Conservation (phyloP, 2,797 vertebrate species). For the Acestrorhynchus altus region DNA sequence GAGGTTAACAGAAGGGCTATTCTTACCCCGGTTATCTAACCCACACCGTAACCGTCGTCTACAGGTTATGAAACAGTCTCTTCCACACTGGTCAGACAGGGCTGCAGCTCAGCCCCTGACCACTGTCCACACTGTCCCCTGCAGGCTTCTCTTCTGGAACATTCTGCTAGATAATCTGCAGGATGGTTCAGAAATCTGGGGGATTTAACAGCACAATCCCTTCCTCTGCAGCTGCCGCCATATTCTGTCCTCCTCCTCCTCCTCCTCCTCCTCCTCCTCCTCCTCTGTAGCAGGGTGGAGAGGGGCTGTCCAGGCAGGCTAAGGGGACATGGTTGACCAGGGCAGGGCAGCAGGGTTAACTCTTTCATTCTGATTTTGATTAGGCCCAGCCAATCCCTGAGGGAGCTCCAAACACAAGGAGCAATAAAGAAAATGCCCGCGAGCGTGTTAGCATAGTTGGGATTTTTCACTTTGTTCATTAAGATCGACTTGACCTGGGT, state of each 20-base stretch:
- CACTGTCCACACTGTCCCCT: too few species aligned
- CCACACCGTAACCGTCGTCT: too few species aligned
- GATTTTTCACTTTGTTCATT: slow-evolving; percentile 49
- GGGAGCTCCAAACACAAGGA: slow-evolving; percentile 30
- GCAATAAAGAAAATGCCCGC: slow-evolving; percentile 40
- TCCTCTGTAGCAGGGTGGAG: slow-evolving; percentile 29
- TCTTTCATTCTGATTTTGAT: slow-evolving; percentile 57
- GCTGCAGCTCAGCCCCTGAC: not conserved
- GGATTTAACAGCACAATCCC: slow-evolving; percentile 54
- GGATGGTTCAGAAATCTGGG: slow-evolving; percentile 31
- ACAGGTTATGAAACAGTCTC: slow-evolving; percentile 1
- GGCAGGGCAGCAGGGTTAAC: slow-evolving; percentile 57
- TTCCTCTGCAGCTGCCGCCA: slow-evolving; percentile 57
- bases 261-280: slow-evolving; percentile 36
- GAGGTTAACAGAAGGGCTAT: slow-evolving; percentile 38
- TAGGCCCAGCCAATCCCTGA: slow-evolving; percentile 42
- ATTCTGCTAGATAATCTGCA: not conserved
- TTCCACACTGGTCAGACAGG: too few species aligned
- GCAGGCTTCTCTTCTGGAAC: not conserved
- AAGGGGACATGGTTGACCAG: slow-evolving; percentile 50
- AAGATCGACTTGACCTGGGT: slow-evolving; percentile 49
- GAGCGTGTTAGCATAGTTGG: slow-evolving; percentile 42
- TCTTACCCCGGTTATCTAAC: slow-evolving; percentile 40
- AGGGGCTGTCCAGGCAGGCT: slow-evolving; percentile 27
- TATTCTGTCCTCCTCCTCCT: slow-evolving; percentile 55